phyloP scores from a whole-genome alignment of 2,888 invertebrate genomes.

The Oxyteleia sp. region DNA sequence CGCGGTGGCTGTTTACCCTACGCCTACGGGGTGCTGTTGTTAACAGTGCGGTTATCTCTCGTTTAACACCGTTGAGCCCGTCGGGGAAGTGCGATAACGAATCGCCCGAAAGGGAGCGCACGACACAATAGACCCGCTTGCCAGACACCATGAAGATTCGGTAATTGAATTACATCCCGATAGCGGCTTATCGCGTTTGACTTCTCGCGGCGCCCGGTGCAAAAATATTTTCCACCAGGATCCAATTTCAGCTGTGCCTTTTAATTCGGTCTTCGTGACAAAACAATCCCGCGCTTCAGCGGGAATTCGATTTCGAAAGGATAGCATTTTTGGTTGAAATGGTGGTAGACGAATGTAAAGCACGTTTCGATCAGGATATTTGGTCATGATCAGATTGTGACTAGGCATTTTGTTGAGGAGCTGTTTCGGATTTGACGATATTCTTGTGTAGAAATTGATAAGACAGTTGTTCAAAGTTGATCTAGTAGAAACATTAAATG shows the following conservation, averaged over 20 bases:
- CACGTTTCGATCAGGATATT: too few relatives aligned
- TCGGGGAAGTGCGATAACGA: slow-evolving; percentile 82
- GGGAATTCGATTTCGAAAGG: neutral
- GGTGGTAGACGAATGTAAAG: too few relatives aligned
- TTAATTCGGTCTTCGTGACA: slow-evolving; percentile 25
- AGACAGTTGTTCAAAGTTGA: too few relatives aligned
- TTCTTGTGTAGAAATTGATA: too few relatives aligned
- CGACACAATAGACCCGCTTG: slow-evolving; percentile 69
- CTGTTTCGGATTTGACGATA: too few relatives aligned
- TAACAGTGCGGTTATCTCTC: slow-evolving; percentile 82
- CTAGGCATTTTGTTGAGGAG: too few relatives aligned
- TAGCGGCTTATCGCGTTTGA: slow-evolving; percentile 81
- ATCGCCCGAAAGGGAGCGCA: slow-evolving; percentile 77
- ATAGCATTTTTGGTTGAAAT: too few relatives aligned
- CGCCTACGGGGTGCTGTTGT: slow-evolving; percentile 47
- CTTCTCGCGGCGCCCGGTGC: slow-evolving; percentile 30
- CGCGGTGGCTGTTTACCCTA: slow-evolving; percentile 46
- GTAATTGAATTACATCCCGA: slow-evolving; percentile 86
- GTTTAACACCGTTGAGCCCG: slow-evolving; percentile 85
- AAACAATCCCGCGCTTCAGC: slow-evolving; percentile 29
- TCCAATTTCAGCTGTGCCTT: slow-evolving; percentile 42
- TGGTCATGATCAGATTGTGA: too few relatives aligned
- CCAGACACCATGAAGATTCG: slow-evolving; percentile 80
- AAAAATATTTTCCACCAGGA: slow-evolving; percentile 72
- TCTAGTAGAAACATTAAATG: too few relatives aligned